These are phyloP conservation scores for Polyergus mexicanus DNA, from an alignment of 1,140 invertebrate genomes.

Conservation along the genomic window DNA sequence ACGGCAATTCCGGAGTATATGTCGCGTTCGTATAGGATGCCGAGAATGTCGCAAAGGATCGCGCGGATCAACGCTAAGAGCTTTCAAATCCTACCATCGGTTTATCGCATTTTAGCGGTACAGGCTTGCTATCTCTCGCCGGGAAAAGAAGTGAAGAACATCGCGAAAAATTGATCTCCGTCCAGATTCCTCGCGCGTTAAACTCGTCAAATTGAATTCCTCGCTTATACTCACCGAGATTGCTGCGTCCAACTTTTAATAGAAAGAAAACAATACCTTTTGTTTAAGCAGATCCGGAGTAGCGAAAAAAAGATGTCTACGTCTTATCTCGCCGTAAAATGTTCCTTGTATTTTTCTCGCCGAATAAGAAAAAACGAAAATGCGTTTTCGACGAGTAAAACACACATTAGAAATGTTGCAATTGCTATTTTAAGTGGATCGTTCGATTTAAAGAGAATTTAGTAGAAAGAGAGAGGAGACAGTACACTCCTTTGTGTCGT, in stretches of 20 bases:
- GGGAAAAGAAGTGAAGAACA: background rate
- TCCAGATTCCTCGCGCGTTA: conserved; percentile 9
- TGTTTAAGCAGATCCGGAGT: background rate
- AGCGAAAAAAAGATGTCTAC: background rate
- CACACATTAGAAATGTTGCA: conserved; percentile 2
- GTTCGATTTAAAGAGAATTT: background rate
- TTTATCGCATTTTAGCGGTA: conserved; percentile 53
- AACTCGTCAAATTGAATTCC: conserved; percentile 42
- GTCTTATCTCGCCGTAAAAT: background rate
- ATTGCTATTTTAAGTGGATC: conserved; percentile 18
- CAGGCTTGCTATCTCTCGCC: conserved; percentile 4
- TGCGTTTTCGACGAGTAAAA: background rate
- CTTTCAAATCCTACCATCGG: conserved; percentile 37
- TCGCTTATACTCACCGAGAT: background rate
- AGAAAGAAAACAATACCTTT: background rate
- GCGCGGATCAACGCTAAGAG: conserved; percentile 46
- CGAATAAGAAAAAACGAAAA: background rate
- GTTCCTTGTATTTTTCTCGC: background rate
- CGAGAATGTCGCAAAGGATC: conserved; percentile 40
- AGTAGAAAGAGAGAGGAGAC: background rate
- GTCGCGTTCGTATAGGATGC: background rate
- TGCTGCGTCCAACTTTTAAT: conserved; percentile 8
- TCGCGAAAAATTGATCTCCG: background rate
- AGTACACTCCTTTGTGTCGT: background rate
- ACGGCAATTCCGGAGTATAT: conserved; percentile 9